phyloP scores from a whole-genome alignment of 2,888 invertebrate genomes.

The Phortica magna region DNA sequence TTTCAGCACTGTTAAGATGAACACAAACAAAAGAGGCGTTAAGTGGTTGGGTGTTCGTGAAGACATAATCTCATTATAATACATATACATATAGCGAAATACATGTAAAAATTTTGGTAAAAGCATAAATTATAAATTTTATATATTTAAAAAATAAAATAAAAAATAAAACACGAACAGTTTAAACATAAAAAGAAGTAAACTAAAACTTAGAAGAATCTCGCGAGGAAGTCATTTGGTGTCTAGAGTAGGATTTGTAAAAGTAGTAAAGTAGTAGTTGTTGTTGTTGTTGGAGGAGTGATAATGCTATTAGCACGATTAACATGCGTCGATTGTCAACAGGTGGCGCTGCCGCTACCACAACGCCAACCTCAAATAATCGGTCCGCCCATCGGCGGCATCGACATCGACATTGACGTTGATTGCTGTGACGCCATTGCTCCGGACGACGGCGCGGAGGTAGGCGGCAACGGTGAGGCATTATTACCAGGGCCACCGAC shows the following conservation, averaged over 20 bases:
- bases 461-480: conserved; percentile 1
- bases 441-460: not conserved
- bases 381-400: conserved; percentile 35
- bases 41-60: not conserved
- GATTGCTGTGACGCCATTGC: not conserved
- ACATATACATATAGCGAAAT: not conserved
- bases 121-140: conserved; percentile 17
- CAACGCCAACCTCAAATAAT: conserved; percentile 66
- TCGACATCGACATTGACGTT: conserved; percentile 5
- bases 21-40: not conserved
- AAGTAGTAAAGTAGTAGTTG: conserved; percentile 28
- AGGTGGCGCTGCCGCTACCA: conserved; percentile 70
- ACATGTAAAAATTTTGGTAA: not conserved
- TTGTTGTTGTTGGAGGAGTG: conserved; percentile 33
- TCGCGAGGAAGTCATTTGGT: conserved; percentile 33
- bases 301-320: not conserved
- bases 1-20: not conserved
- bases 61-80: not conserved
- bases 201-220: not conserved
- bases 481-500: not conserved
- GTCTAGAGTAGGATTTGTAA: conserved; percentile 20
- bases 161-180: not conserved
- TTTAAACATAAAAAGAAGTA: not conserved
- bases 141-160: conserved; percentile 6
- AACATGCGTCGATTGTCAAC: conserved; percentile 57